Conservation (phyloP, 2,797 vertebrate genomes). For the Enteromius treurensis region DNA sequence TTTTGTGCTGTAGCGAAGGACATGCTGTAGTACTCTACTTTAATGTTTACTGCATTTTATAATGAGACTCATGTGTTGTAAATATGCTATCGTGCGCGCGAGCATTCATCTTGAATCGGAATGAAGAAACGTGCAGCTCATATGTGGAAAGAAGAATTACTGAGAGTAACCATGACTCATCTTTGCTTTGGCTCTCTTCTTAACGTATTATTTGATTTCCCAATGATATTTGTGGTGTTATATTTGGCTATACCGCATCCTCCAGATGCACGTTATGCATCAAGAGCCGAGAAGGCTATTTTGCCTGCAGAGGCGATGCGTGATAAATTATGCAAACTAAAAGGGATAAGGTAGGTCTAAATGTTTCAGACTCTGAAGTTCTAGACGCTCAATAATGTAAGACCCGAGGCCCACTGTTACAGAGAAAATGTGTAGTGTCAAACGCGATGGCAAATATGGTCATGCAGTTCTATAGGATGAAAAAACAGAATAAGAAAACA, state of each 20-base stretch:
- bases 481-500: background rate
- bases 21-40: conserved; percentile 38
- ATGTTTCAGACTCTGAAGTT: background rate
- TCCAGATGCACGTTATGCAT: background rate
- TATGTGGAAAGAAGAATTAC: conserved; percentile 42
- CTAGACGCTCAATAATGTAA: background rate
- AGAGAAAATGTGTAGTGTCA: background rate
- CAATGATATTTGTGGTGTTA: background rate
- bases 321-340: conserved; percentile 11
- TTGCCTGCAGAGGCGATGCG: background rate
- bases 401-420: background rate
- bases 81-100: conserved; percentile 68
- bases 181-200: background rate
- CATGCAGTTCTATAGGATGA: background rate
- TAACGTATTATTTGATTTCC: conserved; percentile 8
- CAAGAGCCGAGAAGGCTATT: background rate
- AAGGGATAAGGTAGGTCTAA: conserved; percentile 1
- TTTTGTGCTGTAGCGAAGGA: conserved; percentile 18
- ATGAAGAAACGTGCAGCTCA: conserved; percentile 47
- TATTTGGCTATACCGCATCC: conserved; percentile 18
- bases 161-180: conserved; percentile 15
- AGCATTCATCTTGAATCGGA: conserved; percentile 60
- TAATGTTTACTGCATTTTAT: conserved; percentile 56
- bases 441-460: background rate
- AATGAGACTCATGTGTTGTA: conserved; percentile 73